Evolutionary conservation across 2,113 vertebrate genomes (phyloP).

Genomic region (Neoarius graeffei): DNA sequence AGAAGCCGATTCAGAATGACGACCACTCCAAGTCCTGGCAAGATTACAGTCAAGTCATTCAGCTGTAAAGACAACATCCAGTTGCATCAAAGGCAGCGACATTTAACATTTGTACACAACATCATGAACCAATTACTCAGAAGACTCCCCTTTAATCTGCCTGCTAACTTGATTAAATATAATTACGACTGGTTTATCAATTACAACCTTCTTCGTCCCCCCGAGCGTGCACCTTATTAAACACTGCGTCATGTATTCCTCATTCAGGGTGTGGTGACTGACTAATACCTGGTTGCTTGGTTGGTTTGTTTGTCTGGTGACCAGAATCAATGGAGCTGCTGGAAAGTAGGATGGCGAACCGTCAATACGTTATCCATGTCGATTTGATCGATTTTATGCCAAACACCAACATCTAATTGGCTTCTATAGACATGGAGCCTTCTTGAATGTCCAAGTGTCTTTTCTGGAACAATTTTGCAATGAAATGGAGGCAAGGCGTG

Average conservation of each 20-base stretch:
- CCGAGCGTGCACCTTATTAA: neutral
- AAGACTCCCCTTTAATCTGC: neutral
- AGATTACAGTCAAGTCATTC: neutral
- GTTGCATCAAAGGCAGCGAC: neutral
- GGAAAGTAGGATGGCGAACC: too few species aligned
- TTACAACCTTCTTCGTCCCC: neutral
- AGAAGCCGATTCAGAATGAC: slow-evolving; percentile 31
- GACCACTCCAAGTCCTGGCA: slow-evolving; percentile 4
- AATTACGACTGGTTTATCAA: too few species aligned
- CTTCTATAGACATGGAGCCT: neutral
- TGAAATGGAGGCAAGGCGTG: neutral
- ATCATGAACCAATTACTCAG: neutral
- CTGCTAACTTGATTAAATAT: neutral
- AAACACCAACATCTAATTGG: neutral
- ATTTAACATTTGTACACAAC: neutral
- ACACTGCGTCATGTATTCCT: slow-evolving; percentile 16
- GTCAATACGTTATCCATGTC: neutral
- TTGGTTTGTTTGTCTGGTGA: neutral
- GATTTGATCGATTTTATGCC: too few species aligned
- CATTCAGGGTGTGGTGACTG: slow-evolving; percentile 1
- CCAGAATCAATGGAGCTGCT: neutral
- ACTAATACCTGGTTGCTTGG: slow-evolving; percentile 1
- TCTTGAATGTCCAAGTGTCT: neutral
- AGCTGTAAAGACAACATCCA: neutral
- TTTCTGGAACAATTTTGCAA: too few species aligned